These are phyloP conservation scores for Plestiodon gilberti DNA, from an alignment of 2,113 vertebrate species.

Conservation along the genomic window DNA sequence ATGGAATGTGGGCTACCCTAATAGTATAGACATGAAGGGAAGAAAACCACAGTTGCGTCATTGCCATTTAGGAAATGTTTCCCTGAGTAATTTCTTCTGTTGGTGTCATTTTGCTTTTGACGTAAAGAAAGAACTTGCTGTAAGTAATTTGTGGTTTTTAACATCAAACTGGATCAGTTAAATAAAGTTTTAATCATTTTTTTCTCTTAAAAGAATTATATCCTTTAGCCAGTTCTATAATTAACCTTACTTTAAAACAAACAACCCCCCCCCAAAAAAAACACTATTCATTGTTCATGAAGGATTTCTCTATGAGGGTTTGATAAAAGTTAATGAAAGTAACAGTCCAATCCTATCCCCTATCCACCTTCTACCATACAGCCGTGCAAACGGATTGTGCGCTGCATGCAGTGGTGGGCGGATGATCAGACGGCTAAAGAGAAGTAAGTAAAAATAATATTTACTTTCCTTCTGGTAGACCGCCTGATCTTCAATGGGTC, in stretches of 20 bases:
- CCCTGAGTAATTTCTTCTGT: background rate
- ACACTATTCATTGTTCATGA: background rate
- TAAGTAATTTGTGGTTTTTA: background rate
- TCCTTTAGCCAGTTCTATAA: background rate
- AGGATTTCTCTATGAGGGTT: background rate
- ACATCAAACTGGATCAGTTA: background rate
- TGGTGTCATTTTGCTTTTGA: background rate
- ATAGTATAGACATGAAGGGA: background rate
- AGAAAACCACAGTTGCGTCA: background rate
- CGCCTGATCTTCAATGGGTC: too few relatives aligned
- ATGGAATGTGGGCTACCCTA: background rate
- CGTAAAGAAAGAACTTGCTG: background rate
- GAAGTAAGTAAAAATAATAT: too few relatives aligned
- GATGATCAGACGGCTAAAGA: too few relatives aligned
- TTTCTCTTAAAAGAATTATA: background rate
- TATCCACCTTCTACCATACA: too few relatives aligned
- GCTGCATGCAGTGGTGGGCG: too few relatives aligned
- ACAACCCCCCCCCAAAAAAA: background rate
- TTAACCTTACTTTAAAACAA: too few relatives aligned
- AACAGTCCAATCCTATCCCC: too few relatives aligned
- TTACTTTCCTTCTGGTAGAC: too few relatives aligned
- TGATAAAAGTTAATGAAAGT: too few relatives aligned
- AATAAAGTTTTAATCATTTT: background rate
- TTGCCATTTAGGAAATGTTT: background rate
- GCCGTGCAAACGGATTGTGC: too few relatives aligned